Conservation (phyloP, 1,140 invertebrate species). For the Odontomachus brunneus region DNA sequence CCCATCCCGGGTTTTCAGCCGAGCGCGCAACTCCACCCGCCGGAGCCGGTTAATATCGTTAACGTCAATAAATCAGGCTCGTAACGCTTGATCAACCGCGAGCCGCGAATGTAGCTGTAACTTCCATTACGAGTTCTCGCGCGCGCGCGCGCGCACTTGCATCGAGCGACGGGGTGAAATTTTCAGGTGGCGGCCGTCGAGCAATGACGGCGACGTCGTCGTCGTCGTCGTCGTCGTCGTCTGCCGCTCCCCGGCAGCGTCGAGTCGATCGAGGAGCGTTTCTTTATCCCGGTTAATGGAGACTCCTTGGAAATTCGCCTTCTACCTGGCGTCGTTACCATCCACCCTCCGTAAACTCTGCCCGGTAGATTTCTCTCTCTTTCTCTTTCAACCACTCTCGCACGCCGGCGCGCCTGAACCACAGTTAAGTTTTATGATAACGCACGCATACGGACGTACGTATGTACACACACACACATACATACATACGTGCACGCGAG, state of each 20-base stretch:
- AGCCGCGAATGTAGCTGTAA: constrained; percentile 35
- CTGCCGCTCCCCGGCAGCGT: no score
- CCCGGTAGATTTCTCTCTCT: neutral
- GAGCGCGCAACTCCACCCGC: no score
- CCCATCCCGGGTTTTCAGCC: no score
- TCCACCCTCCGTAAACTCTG: constrained; percentile 43
- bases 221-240: no score
- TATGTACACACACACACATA: no score
- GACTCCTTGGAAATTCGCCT: constrained; percentile 7
- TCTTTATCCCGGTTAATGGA: constrained; percentile 22
- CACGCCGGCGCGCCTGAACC: neutral
- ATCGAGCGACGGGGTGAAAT: constrained; percentile 19
- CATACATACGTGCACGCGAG: neutral
- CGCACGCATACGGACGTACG: neutral
- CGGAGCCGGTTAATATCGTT: constrained; percentile 10
- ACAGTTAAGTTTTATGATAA: constrained; percentile 52
- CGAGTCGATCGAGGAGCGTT: neutral
- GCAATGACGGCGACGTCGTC: no score
- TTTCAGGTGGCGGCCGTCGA: constrained; percentile 6
- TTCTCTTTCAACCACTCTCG: no score
- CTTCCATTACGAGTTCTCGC: constrained; percentile 13
- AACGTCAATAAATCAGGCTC: constrained; percentile 26
- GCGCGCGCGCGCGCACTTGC: neutral
- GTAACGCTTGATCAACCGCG: constrained; percentile 20
- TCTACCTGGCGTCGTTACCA: constrained; percentile 1